Conservation (phyloP, 2,797 vertebrate species). For the Bradypus variegatus region DNA sequence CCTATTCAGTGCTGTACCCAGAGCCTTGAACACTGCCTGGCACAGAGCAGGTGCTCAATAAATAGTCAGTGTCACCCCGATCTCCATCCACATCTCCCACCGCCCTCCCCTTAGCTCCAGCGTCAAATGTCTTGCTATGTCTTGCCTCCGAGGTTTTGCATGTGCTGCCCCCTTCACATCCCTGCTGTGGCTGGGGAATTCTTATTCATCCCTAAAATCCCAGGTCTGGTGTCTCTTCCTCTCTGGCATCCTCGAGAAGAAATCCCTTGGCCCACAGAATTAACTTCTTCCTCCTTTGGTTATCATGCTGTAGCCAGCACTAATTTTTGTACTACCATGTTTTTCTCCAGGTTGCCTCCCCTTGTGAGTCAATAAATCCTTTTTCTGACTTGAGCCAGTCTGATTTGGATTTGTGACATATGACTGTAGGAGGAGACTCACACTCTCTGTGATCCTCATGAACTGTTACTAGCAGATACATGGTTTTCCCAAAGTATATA, state of each 20-base stretch:
- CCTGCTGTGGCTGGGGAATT: neutral
- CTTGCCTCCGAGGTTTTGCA: neutral
- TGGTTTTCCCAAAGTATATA: neutral
- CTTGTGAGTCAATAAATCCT: neutral
- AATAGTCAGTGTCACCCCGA: neutral
- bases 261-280: neutral
- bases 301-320: neutral
- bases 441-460: too few species aligned
- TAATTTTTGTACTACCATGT: too few species aligned
- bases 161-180: neutral
- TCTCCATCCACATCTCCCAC: neutral
- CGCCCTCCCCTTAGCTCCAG: neutral
- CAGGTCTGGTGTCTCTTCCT: neutral
- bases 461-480: too few species aligned
- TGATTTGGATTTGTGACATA: neutral
- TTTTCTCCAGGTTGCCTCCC: neutral
- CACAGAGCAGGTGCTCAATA: neutral
- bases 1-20: neutral
- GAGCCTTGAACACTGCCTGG: neutral
- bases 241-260: neutral
- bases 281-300: neutral
- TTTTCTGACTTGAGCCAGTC: neutral
- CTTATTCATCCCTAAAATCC: neutral
- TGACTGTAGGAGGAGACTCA: neutral
- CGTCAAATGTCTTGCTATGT: fast-evolving